A percentile compares a stretch with the other conserved stretches of the same genome.
Evolutionary conservation across 2,113 vertebrate genomes (phyloP).

Genomic region (Crotalus helleri): DNA sequence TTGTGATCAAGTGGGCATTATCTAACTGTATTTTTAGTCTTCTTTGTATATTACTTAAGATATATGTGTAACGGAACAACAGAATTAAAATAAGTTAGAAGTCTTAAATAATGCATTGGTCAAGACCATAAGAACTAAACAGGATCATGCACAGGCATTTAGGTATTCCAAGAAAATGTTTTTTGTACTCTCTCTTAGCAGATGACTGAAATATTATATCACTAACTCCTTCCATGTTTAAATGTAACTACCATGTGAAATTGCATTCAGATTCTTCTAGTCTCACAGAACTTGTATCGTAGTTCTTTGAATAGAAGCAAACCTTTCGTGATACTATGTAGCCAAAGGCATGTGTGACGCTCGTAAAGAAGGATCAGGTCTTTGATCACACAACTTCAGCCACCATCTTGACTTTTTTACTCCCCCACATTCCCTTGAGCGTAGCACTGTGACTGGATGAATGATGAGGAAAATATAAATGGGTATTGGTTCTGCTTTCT

Average conservation of each 20-base stretch:
- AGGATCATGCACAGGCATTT: neutral
- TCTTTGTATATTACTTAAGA: neutral
- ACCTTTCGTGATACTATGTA: neutral
- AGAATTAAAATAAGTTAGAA: neutral
- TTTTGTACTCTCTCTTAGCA: neutral
- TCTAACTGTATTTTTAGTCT: neutral
- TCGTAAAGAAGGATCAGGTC: neutral
- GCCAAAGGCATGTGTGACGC: neutral
- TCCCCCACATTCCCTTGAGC: neutral
- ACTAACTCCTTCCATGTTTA: neutral
- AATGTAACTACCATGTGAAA: neutral
- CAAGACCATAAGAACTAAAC: neutral
- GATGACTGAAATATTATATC: neutral
- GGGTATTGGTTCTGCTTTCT: neutral
- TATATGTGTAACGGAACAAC: neutral
- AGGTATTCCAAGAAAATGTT: neutral
- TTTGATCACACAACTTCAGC: neutral
- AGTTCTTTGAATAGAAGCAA: neutral
- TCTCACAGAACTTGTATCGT: neutral
- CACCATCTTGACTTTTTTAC: neutral
- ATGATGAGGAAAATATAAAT: neutral
- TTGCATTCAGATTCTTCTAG: neutral
- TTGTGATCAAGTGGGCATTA: neutral
- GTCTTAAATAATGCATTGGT: neutral
- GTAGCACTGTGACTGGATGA: neutral